Conservation (phyloP, 2,797 vertebrate genomes). For the Chiroxiphia lanceolata region DNA sequence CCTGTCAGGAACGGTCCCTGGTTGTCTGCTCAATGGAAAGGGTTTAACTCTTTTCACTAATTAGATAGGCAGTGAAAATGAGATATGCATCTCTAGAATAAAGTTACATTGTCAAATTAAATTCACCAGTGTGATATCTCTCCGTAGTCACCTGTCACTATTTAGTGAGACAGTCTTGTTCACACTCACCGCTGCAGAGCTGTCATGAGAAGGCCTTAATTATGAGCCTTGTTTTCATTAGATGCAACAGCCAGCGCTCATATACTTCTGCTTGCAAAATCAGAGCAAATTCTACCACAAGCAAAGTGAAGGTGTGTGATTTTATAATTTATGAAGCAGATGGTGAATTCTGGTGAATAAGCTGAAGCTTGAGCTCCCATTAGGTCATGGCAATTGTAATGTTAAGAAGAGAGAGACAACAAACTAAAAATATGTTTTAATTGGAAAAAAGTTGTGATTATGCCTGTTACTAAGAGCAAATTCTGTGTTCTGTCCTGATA, state of each 20-base stretch:
- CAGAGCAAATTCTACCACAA: neutral
- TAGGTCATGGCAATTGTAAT: neutral
- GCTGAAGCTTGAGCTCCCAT: neutral
- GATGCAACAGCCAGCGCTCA: neutral
- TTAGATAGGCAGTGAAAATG: neutral
- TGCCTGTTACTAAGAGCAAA: neutral
- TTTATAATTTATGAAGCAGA: neutral
- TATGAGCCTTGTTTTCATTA: neutral
- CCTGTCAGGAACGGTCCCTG: neutral
- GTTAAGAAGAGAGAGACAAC: neutral
- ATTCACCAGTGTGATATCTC: neutral
- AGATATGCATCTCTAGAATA: neutral
- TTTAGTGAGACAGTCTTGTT: neutral
- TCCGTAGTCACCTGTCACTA: accelerated
- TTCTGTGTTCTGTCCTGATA: neutral
- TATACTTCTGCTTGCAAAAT: neutral
- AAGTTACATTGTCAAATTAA: neutral
- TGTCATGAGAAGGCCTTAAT: neutral
- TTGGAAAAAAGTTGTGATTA: neutral
- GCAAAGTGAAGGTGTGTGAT: neutral
- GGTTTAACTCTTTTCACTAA: neutral
- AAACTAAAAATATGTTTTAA: neutral
- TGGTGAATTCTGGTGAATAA: neutral
- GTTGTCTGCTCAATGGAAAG: neutral
- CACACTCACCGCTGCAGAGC: neutral